Base-by-base conservation (phyloP, 2,888 invertebrate species). In the Amitus sp. region DNA sequence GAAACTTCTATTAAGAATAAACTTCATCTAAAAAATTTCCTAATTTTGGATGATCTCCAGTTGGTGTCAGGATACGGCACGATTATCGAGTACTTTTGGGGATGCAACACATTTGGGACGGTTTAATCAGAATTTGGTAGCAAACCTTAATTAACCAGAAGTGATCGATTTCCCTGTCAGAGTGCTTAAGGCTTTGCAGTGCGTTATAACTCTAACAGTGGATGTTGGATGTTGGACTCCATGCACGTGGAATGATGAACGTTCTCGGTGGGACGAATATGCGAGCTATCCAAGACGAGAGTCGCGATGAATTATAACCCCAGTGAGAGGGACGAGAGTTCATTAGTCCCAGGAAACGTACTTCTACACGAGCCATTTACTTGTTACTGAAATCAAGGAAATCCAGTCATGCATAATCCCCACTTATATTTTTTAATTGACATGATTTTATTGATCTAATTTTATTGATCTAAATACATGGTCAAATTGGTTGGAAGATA, bases 251-350 rank as follows among this genome's bases (percentile, higher is more conserved):
- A 72, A 73, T 74, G 73, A 69, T 57, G 52, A 59, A 63, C 60
- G 47, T 55, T 65, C 57, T 59, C 67, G 68, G 60, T 62, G 65
- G 67, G 71, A 71, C 74, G 71, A 74, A 68, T 73, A 74, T 71
- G 73, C 75, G 74, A 76, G 76, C 73, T 69, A 77, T 76, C 72
- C 70, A 66, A 62, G 69, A 73, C 56, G 49, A n/a, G n/a, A 65
- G 65, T 45, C 42, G 48, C 57, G 20, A 43, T 34, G 15, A 52
- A 52, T 13, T 39, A 18, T 39, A 39, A 13, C 17, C 18, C 10
- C 17, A 7, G 15, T 39, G 17, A 17, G 10, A 7, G 39, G 15
- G 18, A 39, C 15, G 39, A 39, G 15, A 39, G 39, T 18, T 39
- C 20, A 20, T 20, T 9, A 15, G 6, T 3, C 15, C 3, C 15